Base-by-base conservation (phyloP, 2,888 invertebrate species). In the Ormyrus nitidulus region DNA sequence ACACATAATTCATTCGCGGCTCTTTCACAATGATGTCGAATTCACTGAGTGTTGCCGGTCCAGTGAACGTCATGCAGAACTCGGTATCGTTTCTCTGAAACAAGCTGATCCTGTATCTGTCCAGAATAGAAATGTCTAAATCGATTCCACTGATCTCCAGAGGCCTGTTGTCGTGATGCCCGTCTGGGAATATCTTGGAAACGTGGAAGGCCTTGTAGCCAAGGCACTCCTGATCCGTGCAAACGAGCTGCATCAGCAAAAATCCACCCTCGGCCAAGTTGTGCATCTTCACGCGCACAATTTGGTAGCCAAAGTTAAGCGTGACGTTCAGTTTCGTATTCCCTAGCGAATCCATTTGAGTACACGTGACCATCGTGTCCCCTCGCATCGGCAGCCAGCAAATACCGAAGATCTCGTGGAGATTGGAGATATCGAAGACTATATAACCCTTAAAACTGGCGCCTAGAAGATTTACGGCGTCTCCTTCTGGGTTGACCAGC, bases 341-440 rank as follows among this genome's bases (percentile, higher is more conserved):
- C 0, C n/a, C 48, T 4, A 44, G 34, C 0, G 66, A 6, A 46
- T 75, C 66, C 5, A 66, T 13, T 19, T 59, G 74, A 0, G 66
- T 9, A 19, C 74, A 75, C 2, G 11, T 66, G 51, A 75, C 51
- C 7, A 6, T 59, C 6, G 51, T 34, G 7, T 66, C 66, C 0
- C 74, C 74, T 9, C 66, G 65, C 51, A 64, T 48, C 7, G 59
- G 74, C 0, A 75, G 13, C 66, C 66, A 75, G n/a, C 74, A 75
- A 5, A 58, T 7, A 0, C 74, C 74, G 3, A 75, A 51, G 4
- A 1, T 19, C 34, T 75, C 66, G 44, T 8, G 51, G 5, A 49
- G n/a, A 5, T 54, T 51, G 8, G 74, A 66, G 9, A 19, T 19
- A 6, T 51, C 74, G 8, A 66, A 66, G n/a, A 9, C 59, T 0